Evolutionary conservation across 2,888 invertebrate genomes (phyloP).

Genomic region (Acronicta aceris): DNA sequence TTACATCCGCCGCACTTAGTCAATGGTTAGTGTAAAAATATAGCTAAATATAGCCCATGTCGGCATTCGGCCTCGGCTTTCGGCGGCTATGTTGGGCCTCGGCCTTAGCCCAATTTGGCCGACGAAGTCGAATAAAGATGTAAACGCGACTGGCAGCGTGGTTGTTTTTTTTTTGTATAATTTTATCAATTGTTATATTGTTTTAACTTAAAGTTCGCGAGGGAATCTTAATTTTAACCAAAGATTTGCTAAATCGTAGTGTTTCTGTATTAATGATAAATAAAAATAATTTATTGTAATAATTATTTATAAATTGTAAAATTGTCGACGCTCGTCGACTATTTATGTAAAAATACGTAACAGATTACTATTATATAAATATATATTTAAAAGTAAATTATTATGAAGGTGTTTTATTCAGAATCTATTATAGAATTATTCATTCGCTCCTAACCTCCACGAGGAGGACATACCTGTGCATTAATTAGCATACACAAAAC

Average conservation of each 20-base stretch:
- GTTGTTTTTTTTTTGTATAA: conserved; percentile 69
- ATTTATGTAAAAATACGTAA: conserved; percentile 78
- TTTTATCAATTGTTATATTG: conserved; percentile 73
- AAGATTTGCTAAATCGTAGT: conserved; percentile 74
- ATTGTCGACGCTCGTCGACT: conserved; percentile 48
- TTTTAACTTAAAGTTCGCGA: conserved; percentile 68
- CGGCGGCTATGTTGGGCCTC: conserved; percentile 44
- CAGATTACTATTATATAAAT: conserved; percentile 83
- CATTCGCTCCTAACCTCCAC: background rate
- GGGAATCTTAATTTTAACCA: conserved; percentile 79
- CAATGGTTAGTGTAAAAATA: conserved; percentile 52
- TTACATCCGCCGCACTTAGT: conserved; percentile 42
- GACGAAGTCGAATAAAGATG: conserved; percentile 39
- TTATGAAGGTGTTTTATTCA: conserved; percentile 58
- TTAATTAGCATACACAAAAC: too few relatives aligned
- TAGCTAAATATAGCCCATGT: conserved; percentile 36
- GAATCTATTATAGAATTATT: background rate
- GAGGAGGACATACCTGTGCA: too few relatives aligned
- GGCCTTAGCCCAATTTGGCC: conserved; percentile 14
- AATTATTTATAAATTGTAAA: conserved; percentile 60
- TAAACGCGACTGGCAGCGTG: conserved; percentile 62
- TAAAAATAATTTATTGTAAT: conserved; percentile 70
- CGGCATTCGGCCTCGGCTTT: conserved; percentile 35
- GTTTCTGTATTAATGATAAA: conserved; percentile 69
- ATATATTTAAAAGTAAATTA: conserved; percentile 85